Evolutionary conservation across 2,888 invertebrate species (phyloP).

Genomic region (Achlya flavicornis): DNA sequence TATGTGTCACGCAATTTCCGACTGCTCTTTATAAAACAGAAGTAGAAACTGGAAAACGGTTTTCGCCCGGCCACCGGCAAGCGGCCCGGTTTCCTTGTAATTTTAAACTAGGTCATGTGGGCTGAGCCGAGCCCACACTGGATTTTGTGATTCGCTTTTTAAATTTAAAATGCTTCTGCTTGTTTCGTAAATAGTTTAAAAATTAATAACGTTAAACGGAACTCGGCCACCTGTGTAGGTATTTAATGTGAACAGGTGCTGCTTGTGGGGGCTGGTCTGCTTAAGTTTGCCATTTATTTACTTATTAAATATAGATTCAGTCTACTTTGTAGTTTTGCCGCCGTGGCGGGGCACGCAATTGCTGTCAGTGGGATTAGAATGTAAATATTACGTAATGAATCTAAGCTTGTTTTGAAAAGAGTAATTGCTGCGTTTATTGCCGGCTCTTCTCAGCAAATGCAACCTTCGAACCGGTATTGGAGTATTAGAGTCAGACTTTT

Average conservation of each 20-base stretch:
- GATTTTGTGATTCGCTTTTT: constrained; percentile 19
- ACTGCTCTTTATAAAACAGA: constrained; percentile 10
- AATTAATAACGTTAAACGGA: background rate
- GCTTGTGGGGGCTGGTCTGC: too few species aligned
- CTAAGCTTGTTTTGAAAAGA: too few species aligned
- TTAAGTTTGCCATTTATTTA: too few species aligned
- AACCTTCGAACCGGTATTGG: too few species aligned
- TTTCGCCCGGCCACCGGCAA: constrained; percentile 7
- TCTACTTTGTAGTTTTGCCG: too few species aligned
- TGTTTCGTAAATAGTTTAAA: constrained; percentile 2
- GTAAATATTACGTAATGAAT: too few species aligned
- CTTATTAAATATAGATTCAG: too few species aligned
- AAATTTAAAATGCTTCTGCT: background rate
- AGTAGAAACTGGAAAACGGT: constrained; percentile 9
- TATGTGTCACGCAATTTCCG: background rate
- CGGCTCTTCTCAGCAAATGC: too few species aligned
- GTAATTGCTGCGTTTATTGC: too few species aligned
- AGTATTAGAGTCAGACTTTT: too few species aligned
- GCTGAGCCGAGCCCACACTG: constrained; percentile 14
- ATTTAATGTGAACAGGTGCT: background rate
- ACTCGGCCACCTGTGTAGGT: background rate
- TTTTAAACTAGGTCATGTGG: constrained; percentile 36
- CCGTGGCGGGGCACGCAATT: too few species aligned
- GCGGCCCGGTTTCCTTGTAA: constrained; percentile 28
- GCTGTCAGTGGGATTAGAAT: too few species aligned